Base-by-base conservation (phyloP, 1,140 invertebrate species). In the Hyphantria cunea region DNA sequence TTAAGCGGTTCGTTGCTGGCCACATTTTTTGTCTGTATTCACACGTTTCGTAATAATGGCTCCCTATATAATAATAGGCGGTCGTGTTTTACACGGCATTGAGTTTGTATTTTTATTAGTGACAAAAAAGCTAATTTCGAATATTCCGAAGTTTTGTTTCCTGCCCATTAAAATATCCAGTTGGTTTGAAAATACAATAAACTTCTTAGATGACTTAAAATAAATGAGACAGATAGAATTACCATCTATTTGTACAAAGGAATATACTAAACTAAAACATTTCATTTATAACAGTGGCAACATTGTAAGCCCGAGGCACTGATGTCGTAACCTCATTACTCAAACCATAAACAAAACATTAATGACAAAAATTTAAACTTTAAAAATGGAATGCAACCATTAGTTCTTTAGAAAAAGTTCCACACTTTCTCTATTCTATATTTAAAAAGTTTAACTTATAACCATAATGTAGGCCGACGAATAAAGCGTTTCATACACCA, bases 61-160 rank as follows among this genome's bases (percentile, higher is more conserved):
- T 48, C 34, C 45, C 33, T 10, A 49, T 25, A 58, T 58, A 58
- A 58, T 58, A 58, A 47, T 56, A 56, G 45, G 55, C 47, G 55
- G 55, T 58, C 55, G 55, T 58, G 55, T 47, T 48, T 58, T 48
- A 58, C 34, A 58, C 39, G 55, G 55, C 55, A 58, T 58, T 58
- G 55, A 15, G n/a, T 58, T 37, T 58, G 17, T 58, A 44, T 56
- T 56, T 56, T 49, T 34, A 44, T 54, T 15, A 44, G 41, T 54
- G 13, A 11, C 47, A 58, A 58, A 58, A 49, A 48, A 15, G 32
- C 37, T 58, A 58, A 58, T 48, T 58, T 49, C 9, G 34, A 25
- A 11, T 58, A 54, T 14, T 49, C 33, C 48, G 17, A 58, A 58
- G 47, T n/a, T 14, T 31, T 11, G 32, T 58, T 58, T 58, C 55